Conservation (phyloP, 2,888 invertebrate species). For the Alcis repandata region DNA sequence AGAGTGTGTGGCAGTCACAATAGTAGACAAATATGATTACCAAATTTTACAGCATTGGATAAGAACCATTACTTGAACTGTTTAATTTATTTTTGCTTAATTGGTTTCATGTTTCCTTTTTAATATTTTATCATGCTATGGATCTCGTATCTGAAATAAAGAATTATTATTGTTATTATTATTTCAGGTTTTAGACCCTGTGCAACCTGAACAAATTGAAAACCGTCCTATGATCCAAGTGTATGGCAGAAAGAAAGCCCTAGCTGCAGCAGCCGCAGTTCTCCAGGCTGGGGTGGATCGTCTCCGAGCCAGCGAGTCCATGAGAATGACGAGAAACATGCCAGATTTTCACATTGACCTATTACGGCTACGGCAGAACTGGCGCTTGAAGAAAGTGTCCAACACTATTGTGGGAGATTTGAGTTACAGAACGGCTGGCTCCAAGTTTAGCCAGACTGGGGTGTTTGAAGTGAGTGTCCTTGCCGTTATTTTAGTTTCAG, state of each 20-base stretch:
- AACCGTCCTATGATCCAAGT: constrained; percentile 95
- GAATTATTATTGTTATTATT: too few species aligned
- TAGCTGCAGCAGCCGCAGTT: constrained; percentile 94
- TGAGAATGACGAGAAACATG: constrained; percentile 90
- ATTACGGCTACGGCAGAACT: constrained; percentile 95
- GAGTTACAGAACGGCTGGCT: constrained; percentile 98
- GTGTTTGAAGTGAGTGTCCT: constrained; percentile 36
- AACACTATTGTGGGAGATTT: constrained; percentile 98
- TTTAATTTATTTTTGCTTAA: too few species aligned
- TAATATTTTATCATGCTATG: too few species aligned
- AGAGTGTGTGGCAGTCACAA: too few species aligned
- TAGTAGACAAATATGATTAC: too few species aligned
- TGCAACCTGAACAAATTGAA: constrained; percentile 93
- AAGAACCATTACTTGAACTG: too few species aligned
- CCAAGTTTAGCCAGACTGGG: constrained; percentile 95
- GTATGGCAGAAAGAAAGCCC: constrained; percentile 96
- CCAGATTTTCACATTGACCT: constrained; percentile 98
- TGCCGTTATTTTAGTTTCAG: not conserved
- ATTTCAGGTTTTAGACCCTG: constrained; percentile 91
- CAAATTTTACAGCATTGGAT: too few species aligned
- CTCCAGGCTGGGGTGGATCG: constrained; percentile 95
- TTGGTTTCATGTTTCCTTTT: too few species aligned
- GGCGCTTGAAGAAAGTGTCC: constrained; percentile 98
- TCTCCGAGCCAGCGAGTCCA: constrained; percentile 92
- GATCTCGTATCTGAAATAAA: too few species aligned